phyloP scores from a whole-genome alignment of 2,797 vertebrate species.

The Muscicapa striata region DNA sequence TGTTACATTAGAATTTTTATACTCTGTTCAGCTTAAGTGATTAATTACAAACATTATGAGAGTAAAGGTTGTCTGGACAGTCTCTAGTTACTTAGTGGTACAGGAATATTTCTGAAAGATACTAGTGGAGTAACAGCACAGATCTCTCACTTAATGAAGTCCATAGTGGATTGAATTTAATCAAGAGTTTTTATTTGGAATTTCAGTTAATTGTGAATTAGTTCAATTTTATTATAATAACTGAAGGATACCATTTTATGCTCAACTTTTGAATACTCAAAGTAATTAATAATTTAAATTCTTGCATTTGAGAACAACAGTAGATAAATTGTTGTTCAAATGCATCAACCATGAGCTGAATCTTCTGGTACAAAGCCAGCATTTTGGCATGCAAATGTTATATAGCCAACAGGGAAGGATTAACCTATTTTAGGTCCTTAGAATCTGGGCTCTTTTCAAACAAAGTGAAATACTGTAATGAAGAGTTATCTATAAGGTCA shows the following conservation, averaged over 20 bases:
- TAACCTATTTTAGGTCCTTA: slow-evolving; percentile 8
- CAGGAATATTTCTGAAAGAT: not conserved
- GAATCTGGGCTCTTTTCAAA: not conserved
- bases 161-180: not conserved
- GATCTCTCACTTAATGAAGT: not conserved
- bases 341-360: not conserved
- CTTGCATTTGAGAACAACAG: not conserved
- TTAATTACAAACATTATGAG: not conserved
- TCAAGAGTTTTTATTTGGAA: not conserved
- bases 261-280: not conserved
- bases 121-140: not conserved
- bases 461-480: not conserved
- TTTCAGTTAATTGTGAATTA: not conserved
- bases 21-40: not conserved
- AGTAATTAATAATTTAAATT: not conserved
- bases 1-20: not conserved
- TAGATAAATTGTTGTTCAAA: not conserved
- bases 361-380: not conserved
- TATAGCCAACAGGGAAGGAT: not conserved
- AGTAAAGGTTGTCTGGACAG: not conserved
- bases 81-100: not conserved
- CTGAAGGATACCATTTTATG: not conserved
- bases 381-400: slow-evolving; percentile 12
- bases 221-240: not conserved
- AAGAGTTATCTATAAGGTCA: not conserved